A percentile compares a stretch with the other conserved stretches of the same genome.
phyloP scores from a whole-genome alignment of 37 sponge, comb jelly and placozoan species.

The Crambe crambe region DNA sequence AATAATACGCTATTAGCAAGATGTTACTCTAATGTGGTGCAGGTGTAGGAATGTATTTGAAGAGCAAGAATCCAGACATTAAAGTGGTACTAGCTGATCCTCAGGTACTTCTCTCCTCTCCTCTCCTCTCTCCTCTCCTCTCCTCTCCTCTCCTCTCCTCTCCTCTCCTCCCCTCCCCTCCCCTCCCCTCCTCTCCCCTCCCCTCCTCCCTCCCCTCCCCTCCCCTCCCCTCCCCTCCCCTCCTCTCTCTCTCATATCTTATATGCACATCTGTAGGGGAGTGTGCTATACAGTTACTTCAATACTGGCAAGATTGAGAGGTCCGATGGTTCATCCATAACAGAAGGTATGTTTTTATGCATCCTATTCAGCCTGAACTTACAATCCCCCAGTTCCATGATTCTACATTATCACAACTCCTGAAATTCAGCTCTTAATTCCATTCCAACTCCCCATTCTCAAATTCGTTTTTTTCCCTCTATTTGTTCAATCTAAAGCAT shows the following conservation, averaged over 20 bases:
- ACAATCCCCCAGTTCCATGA: not conserved
- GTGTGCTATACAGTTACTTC: slow-evolving; percentile 84
- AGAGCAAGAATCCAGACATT: slow-evolving; percentile 68
- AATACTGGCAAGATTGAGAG: slow-evolving; percentile 72
- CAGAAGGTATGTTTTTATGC: slow-evolving; percentile 68
- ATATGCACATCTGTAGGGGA: slow-evolving; percentile 82
- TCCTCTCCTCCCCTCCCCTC: not conserved
- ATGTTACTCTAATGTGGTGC: too few relatives aligned
- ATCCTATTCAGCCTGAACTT: not conserved
- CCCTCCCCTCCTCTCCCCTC: not conserved
- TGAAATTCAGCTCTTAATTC: not conserved
- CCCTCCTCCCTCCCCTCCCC: not conserved
- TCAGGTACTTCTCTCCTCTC: too few relatives aligned
- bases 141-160: not conserved
- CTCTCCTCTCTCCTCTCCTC: not conserved
- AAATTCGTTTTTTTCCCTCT: too few relatives aligned
- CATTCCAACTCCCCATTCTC: too few relatives aligned
- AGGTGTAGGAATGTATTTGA: slow-evolving; percentile 84
- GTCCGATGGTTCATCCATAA: slow-evolving; percentile 78
- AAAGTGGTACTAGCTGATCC: slow-evolving; percentile 86
- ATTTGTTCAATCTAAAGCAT: too few relatives aligned
- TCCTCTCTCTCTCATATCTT: not conserved
- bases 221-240: not conserved
- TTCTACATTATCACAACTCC: not conserved
- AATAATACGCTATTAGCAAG: too few relatives aligned